Evolutionary conservation across 2,888 invertebrate genomes (phyloP), one percentile per base, ranked within the genome.

Genomic region (Brachypalpus laphriformis): DNA sequence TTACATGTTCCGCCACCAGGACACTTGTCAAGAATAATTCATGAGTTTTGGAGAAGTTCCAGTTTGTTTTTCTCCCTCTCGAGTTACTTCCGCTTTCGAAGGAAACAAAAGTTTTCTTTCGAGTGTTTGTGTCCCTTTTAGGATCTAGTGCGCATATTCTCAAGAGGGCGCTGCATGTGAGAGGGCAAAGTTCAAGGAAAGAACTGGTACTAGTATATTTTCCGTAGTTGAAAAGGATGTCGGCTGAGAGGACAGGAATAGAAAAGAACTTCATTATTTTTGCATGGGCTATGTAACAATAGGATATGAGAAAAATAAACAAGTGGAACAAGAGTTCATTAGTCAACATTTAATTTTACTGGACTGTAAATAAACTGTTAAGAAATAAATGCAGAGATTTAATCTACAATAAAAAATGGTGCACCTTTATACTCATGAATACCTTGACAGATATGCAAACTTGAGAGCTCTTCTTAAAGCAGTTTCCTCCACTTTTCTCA

Each of bases 1-100:
- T 61, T 25, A 9, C 5, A 34, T 74, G 2, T 18, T 57, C 16
- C n/a, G 2, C 18, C 22, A 25, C 16, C 57, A 66, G 61, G 61
- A 76, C 76, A 68, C 47, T 76, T 76, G 76, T 59, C 40, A 68
- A 25, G 59, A 40, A 59, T 68, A 59, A 76, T 76, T 76, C 76
- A 76, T 76, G 76, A 76, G 59, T 37, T 8, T 77, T 77, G 68
- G 77, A 77, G 34, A 16, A 20, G 47, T 68, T 77, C 68, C 68
- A 77, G 31, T 68, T 77, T 40, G 57, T 37, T 31, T 70, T 77
- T 51, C 57, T 25, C 1, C 22, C 47, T 45, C 31, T 57, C 18
- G 28, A 16, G 18, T 59, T 57, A 8, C 59, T 20, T 40, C 49
- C 40, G 16, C 20, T 59, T 47, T 57, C 3, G 5, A 57, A 34